Evolutionary conservation across 2,888 invertebrate species (phyloP), one percentile per base, ranked within the genome.

Genomic region (Petrophora chlorosata): DNA sequence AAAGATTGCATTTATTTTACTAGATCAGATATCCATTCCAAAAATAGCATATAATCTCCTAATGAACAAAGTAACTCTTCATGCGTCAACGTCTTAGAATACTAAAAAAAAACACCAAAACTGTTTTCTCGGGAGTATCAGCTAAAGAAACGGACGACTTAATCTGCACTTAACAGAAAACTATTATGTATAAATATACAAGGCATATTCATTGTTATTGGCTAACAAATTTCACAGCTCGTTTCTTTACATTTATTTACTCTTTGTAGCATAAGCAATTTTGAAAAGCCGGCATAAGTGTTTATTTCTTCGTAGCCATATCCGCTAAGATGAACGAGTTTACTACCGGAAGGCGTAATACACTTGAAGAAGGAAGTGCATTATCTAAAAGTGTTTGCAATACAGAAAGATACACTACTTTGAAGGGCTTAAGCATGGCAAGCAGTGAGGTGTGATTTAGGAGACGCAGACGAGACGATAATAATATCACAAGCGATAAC

Each of bases 131-230:
- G 53, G 60, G 52, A 67, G 53, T 58, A 57, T 48, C 41, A 59
- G 38, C 49, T 51, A 44, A 59, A 19, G 14, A 59, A 62, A 63
- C 59, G 48, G 58, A 49, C 51, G 53, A 50, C 56, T 49, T 76
- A 76, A 80, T 79, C 78, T 73, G 59, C 65, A 64, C 67, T 71
- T 73, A 70, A 56, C 53, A 58, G 59, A 56, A 61, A 61, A 54
- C 67, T 66, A 68, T 45, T 23, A 47, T 44, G 4, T 25, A 10
- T 3, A 10, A 25, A 10, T 25, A 5, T 26, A 48, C 42, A 52
- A 57, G 59, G 40, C 53, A 43, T 48, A 51, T 47, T 53, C 25
- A 17, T 67, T 74, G 71, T 46, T 25, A 58, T 62, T 58, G 66
- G 63, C 15, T 14, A 26, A 34, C 60, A 57, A 69, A 61, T 66